Base-by-base conservation (phyloP, 2,113 vertebrate species). In the Ancistrus triradiatus region DNA sequence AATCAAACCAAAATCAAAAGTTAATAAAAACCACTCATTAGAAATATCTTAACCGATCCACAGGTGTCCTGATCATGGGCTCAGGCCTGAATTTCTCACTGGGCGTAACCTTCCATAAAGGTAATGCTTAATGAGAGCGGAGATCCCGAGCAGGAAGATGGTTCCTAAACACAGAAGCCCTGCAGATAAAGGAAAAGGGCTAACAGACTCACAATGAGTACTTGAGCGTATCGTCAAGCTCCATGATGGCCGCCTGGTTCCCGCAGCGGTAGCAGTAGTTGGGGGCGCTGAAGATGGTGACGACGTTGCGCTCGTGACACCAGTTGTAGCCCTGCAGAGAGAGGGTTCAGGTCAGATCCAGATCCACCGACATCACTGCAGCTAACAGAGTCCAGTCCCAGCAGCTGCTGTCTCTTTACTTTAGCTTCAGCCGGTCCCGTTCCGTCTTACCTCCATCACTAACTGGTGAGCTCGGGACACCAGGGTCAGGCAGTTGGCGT, bases 161-260 rank as follows among this genome's bases (percentile, higher is more conserved):
- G 27, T 31, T 31, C 27, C 27, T 4, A 31, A 7, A 31, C 7
- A 31, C 3, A 31, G 27, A 31, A 31, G 3, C 27, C 3, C 7
- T 3, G 3, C 27, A 3, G 3, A 31, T 31, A 4, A n/a, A n/a
- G n/a, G n/a, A n/a, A n/a, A n/a, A n/a, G n/a, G n/a, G n/a, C 27
- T 4, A 6, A 27, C 5, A 18, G 74, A 96, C 95, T 91, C 92
- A 98, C 95, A 98, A 97, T 78, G 95, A 97, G 74, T 97, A 98
- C 88, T 98, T 98, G 80, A 98, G 84, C 56, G 95, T 98, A 84
- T 98, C 95, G 75, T 98, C 95, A 70, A 98, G 94, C 82, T 98
- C 95, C 95, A 98, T 98, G 66, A 89, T 88, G 24, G 87, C 87
- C 21, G 87, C 87, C 68, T 89, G 86, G 77, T 89, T 89, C 33